Percentiles rank a stretch among this genome's conserved stretches.
These are phyloP conservation scores for Sebastes minor DNA, from an alignment of 2,797 vertebrate genomes.

Conservation along the genomic window DNA sequence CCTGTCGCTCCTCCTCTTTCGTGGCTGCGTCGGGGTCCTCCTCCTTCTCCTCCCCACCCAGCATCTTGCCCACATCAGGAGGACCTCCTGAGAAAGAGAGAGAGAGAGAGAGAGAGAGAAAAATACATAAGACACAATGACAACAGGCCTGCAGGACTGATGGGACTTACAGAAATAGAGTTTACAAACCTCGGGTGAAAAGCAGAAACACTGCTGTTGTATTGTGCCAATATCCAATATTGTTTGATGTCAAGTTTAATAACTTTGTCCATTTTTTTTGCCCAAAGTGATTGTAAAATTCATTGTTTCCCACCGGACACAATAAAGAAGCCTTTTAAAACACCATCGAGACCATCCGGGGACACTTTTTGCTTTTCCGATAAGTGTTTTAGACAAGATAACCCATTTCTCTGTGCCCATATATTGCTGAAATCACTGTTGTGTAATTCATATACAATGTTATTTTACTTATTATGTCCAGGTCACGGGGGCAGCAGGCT, in stretches of 20 bases:
- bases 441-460: neutral
- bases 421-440: neutral
- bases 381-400: neutral
- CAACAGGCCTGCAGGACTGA: neutral
- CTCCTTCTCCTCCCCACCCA: slow-evolving; percentile 94
- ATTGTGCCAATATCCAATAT: neutral
- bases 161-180: neutral
- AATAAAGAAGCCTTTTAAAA: neutral
- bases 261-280: neutral
- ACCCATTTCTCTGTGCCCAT: neutral
- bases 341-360: neutral
- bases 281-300: neutral
- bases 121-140: neutral
- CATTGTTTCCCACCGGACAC: neutral
- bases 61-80: slow-evolving; percentile 99
- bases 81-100: slow-evolving; percentile 86
- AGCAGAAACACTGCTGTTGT: neutral
- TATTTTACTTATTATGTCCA: neutral
- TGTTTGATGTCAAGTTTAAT: neutral
- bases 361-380: neutral
- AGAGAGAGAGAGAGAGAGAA: neutral
- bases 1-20: slow-evolving; percentile 97
- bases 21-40: slow-evolving; percentile 97
- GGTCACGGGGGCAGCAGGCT: too few species aligned
- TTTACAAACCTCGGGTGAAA: neutral